Percentiles rank a stretch among this genome's conserved stretches.
Evolutionary conservation across 2,888 invertebrate species (phyloP).

Genomic region (Apotomis turbidana): DNA sequence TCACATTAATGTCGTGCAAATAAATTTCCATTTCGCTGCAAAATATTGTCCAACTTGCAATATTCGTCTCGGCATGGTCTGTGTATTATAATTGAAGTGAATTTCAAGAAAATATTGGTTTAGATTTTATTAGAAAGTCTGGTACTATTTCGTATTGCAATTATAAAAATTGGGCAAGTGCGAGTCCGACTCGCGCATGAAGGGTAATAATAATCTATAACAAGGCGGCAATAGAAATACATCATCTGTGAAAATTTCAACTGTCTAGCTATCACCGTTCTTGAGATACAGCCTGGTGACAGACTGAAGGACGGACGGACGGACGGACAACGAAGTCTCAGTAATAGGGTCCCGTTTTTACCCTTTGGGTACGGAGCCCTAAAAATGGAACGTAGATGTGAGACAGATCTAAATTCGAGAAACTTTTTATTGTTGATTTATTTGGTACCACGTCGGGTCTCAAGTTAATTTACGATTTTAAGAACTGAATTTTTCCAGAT

Average conservation of each 20-base stretch:
- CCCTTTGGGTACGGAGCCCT: too few species aligned
- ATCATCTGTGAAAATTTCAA: too few species aligned
- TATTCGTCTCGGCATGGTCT: conserved; percentile 1
- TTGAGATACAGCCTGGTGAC: too few species aligned
- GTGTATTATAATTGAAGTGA: conserved; percentile 8
- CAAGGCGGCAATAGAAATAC: too few species aligned
- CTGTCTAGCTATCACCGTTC: too few species aligned
- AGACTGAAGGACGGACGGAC: too few species aligned
- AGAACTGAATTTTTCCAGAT: background rate
- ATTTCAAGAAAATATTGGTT: conserved; percentile 12
- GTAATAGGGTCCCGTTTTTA: too few species aligned
- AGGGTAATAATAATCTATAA: too few species aligned
- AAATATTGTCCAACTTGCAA: conserved; percentile 15
- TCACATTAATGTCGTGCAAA: conserved; percentile 16
- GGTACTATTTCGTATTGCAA: background rate
- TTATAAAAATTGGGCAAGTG: too few species aligned
- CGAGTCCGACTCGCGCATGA: too few species aligned
- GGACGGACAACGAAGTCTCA: too few species aligned
- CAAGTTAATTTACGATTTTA: background rate
- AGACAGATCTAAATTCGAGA: background rate
- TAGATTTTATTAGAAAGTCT: conserved; percentile 4
- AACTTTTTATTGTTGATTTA: background rate
- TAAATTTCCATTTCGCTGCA: conserved; percentile 25
- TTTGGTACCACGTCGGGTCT: background rate
- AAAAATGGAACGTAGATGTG: background rate